A percentile compares a stretch with the other conserved stretches of the same genome.
These are phyloP conservation scores for Smutsia gigantea DNA, from an alignment of 2,797 vertebrate genomes.

Conservation along the genomic window DNA sequence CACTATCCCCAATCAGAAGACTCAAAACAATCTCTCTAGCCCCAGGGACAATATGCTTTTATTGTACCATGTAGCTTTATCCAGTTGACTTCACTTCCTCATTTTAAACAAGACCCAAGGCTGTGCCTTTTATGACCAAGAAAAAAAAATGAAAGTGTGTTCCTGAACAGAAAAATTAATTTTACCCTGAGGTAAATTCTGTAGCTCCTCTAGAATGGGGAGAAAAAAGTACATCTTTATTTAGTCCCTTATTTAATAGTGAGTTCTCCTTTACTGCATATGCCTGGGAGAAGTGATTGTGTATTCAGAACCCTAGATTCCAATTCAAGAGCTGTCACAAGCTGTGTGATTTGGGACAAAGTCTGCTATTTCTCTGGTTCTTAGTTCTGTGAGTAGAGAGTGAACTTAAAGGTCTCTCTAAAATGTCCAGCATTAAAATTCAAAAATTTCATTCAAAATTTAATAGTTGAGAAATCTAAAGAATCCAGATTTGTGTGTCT, in stretches of 20 bases:
- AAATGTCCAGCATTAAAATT: not conserved
- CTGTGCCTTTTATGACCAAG: conserved; percentile 46
- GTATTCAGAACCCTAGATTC: not conserved
- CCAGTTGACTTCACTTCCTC: not conserved
- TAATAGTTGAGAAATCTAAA: conserved; percentile 22
- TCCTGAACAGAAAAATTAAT: conserved; percentile 51
- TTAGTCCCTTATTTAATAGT: conserved; percentile 53
- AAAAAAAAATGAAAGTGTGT: not conserved
- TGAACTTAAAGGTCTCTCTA: not conserved
- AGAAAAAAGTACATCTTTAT: not conserved
- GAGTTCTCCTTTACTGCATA: not conserved
- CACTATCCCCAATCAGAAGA: not conserved
- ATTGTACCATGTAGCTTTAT: not conserved
- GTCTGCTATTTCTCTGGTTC: not conserved
- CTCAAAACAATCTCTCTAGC: not conserved
- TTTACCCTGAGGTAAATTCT: conserved; percentile 43
- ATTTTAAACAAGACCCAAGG: conserved; percentile 47
- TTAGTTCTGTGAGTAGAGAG: not conserved
- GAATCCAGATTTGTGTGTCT: not conserved
- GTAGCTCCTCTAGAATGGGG: not conserved
- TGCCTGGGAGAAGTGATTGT: not conserved
- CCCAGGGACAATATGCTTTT: not conserved
- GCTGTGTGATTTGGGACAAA: not conserved
- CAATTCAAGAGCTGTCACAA: not conserved
- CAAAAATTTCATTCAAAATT: not conserved